Base-by-base conservation (phyloP, 2,113 vertebrate genomes). In the Epinephelus cyanopodus region DNA sequence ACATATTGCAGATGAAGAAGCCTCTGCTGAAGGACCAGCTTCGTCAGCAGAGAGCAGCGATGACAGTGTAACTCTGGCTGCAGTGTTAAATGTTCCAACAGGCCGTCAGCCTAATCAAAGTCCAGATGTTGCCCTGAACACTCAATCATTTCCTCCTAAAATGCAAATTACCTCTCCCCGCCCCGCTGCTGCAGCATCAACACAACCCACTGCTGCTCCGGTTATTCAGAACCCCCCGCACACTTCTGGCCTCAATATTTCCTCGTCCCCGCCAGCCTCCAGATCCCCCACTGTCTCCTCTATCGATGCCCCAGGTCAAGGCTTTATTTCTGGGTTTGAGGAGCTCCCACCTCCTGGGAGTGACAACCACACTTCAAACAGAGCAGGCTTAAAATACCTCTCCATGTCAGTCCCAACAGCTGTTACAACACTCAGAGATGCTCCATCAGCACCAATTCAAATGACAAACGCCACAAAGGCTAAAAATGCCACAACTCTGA, bases 201-300 rank as follows among this genome's bases (percentile, higher is more conserved):
- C 6, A 47, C 61, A 12, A 15, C 66, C 79, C n/a, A 18, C 21
- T 2, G 45, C 3, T 65, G 50, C 71, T 39, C 67, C 33, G 3
- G 29, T 78, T 76, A 19, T 56, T 71, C 52, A 60, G 15, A 54
- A 48, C 67, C 68, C 76, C 74, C 70, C 11, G 10, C 81, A 47
- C 17, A 37, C 76, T 75, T 71, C 75, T 83, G 82, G 66, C 78
- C 74, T 76, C 45, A 64, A 82, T 72, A 33, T 27, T 19, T 42
- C 53, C 18, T 52, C 83, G 17, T 66, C 47, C 58, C 57, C 52
- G 2, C 13, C 48, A 11, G n/a, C 58, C 63, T 39, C 42, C 73
- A 62, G 29, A 27, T n/a, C 75, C 63, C 74, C 84, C 25, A 10
- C 72, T 5, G 21, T 21, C 58, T 70, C 78, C 5, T 61, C 74